Evolutionary conservation across 2,888 invertebrate species (phyloP), one percentile per base, ranked within the genome.

Genomic region (Sussaba pulchella): DNA sequence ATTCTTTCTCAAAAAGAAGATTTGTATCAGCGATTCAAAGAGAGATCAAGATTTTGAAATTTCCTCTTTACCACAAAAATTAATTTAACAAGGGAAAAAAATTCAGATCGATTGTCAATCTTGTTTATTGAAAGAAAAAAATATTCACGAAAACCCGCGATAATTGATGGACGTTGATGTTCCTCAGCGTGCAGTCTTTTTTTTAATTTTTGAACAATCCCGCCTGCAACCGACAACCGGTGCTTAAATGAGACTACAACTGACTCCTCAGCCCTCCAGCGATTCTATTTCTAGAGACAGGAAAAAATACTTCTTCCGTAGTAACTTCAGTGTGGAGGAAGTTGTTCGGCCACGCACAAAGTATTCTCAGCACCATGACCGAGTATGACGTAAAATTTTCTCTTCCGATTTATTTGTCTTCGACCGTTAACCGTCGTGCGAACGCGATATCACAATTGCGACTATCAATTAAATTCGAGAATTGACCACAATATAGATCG

Each of bases 241-340:
- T 66, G 54, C 70, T 36, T 71, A 59, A 72, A 75, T 66, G 61
- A 66, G 82, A 59, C 77, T 81, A 78, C 82, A 84, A 77, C 57
- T 64, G 19, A 67, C 47, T 69, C 66, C 72, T n/a, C 85, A 87
- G 85, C 84, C 66, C 83, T 87, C 86, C 87, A 87, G 85, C 81
- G 83, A 39, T 78, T 87, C 87, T 88, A 88, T 88, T 88, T 88
- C 81, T 84, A 85, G 86, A 84, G 19, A 14, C 78, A 67, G 70
- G 78, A 81, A 78, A 81, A 69, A 52, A 52, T 21, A 64, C 63
- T 80, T 81, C 82, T 82, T 82, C 81, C 78, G 79, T 76, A 47
- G 78, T 75, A 57, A 73, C 66, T 47, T 66, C 71, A 10, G 77
- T 76, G 78, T 78, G 71, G 77, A 61, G 78, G 19, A 63, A 66